A percentile compares a stretch with the other conserved stretches of the same genome.
Conservation (phyloP, 64 coral and sea anemone genomes). For the Pachyseris speciosa region DNA sequence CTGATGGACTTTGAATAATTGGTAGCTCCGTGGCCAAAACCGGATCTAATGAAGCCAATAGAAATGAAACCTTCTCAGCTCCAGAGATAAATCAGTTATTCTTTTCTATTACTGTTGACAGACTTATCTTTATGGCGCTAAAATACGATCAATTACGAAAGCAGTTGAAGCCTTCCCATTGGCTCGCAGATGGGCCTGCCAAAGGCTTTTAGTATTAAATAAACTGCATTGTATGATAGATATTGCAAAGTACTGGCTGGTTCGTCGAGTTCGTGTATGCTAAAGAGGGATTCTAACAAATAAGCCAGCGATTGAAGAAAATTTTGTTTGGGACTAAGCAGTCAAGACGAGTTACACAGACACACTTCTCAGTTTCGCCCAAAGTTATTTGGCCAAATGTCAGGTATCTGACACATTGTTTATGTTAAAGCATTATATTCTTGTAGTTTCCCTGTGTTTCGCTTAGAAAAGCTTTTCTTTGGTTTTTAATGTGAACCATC, state of each 20-base stretch:
- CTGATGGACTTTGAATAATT: background rate
- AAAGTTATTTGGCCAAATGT: background rate
- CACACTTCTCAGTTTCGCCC: background rate
- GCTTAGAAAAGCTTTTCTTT: background rate
- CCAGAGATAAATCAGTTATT: constrained; percentile 18
- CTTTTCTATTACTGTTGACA: constrained; percentile 20
- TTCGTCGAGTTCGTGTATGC: background rate
- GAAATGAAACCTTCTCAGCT: background rate
- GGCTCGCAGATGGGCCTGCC: background rate
- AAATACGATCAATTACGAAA: constrained; percentile 8
- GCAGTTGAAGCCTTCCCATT: background rate
- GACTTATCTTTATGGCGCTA: background rate
- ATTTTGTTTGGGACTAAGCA: too few relatives aligned
- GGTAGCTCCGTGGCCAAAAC: background rate
- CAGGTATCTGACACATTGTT: constrained; percentile 17
- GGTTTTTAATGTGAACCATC: background rate
- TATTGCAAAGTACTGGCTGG: background rate
- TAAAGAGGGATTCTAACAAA: too few relatives aligned
- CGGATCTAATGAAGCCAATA: constrained; percentile 33
- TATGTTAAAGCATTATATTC: background rate
- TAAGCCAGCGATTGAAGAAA: background rate
- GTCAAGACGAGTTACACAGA: too few relatives aligned
- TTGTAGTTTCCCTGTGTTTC: background rate
- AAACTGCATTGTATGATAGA: constrained; percentile 4
- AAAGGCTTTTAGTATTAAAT: background rate